A percentile compares a stretch with the other conserved stretches of the same genome.
Evolutionary conservation across 2,113 vertebrate species (phyloP).

Genomic region (Oncorhynchus keta): DNA sequence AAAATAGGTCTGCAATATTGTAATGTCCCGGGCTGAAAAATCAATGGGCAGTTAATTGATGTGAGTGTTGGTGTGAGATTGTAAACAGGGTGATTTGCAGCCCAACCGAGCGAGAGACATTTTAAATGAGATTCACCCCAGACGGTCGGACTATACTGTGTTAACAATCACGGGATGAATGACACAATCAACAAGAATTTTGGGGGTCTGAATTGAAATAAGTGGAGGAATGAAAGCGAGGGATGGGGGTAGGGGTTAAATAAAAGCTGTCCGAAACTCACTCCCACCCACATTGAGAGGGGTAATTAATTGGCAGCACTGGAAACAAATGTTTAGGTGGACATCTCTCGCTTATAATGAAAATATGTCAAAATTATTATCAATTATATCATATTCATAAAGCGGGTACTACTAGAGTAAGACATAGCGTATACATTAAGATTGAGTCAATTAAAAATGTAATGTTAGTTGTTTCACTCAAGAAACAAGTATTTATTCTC

Average conservation of each 20-base stretch:
- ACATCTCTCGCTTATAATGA: not conserved
- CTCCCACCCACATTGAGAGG: constrained; percentile 15
- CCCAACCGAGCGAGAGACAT: constrained; percentile 78
- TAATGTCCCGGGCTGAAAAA: constrained; percentile 75
- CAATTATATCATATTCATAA: not conserved
- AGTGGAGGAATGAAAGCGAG: constrained; percentile 35
- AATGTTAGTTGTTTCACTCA: not conserved
- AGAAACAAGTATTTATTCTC: too few relatives aligned
- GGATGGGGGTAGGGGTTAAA: constrained; percentile 24
- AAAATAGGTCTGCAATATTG: constrained; percentile 71
- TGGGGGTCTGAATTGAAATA: constrained; percentile 46
- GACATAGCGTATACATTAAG: not conserved
- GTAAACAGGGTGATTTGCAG: constrained; percentile 88
- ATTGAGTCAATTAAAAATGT: not conserved
- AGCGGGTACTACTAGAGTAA: not conserved
- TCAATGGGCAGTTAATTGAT: constrained; percentile 85
- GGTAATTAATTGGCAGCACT: constrained; percentile 25
- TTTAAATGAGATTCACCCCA: constrained; percentile 79
- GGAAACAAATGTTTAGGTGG: not conserved
- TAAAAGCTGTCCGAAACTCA: constrained; percentile 41
- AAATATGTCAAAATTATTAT: not conserved
- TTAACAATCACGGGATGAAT: constrained; percentile 58
- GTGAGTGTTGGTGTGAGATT: constrained; percentile 85
- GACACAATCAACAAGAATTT: constrained; percentile 58
- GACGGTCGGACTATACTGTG: constrained; percentile 63